phyloP scores from a whole-genome alignment of 2,888 invertebrate species.

The Hypomecis punctinalis region DNA sequence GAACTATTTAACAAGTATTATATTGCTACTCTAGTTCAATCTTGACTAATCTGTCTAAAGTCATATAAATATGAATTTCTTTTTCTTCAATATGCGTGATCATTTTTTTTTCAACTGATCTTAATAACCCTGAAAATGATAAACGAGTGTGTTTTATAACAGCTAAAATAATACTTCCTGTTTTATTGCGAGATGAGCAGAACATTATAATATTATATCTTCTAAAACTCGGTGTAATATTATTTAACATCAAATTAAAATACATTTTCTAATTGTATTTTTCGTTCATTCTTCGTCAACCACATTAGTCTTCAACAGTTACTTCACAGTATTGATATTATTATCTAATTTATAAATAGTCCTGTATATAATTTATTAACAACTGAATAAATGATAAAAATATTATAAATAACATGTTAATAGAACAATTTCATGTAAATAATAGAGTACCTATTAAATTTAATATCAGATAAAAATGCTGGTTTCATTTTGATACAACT shows the following conservation, averaged over 20 bases:
- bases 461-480: conserved; percentile 79
- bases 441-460: conserved; percentile 85
- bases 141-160: too few species aligned
- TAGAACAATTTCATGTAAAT: conserved; percentile 85
- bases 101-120: too few species aligned
- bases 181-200: too few species aligned
- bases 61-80: too few species aligned
- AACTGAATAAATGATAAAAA: conserved; percentile 77
- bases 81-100: too few species aligned
- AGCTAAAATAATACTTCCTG: too few species aligned
- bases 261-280: conserved; percentile 23
- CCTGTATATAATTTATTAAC: conserved; percentile 85
- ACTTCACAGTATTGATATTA: conserved; percentile 82
- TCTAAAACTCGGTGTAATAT: too few species aligned
- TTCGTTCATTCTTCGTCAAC: conserved; percentile 56
- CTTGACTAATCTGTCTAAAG: too few species aligned
- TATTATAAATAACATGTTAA: conserved; percentile 84
- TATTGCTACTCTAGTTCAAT: too few species aligned
- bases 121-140: too few species aligned
- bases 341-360: conserved; percentile 83
- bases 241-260: background rate
- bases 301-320: conserved; percentile 64
- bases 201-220: too few species aligned
- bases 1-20: too few species aligned
- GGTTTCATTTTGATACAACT: conserved; percentile 63